Conservation (phyloP, 2,113 vertebrate genomes). For the Caranx melampygus region DNA sequence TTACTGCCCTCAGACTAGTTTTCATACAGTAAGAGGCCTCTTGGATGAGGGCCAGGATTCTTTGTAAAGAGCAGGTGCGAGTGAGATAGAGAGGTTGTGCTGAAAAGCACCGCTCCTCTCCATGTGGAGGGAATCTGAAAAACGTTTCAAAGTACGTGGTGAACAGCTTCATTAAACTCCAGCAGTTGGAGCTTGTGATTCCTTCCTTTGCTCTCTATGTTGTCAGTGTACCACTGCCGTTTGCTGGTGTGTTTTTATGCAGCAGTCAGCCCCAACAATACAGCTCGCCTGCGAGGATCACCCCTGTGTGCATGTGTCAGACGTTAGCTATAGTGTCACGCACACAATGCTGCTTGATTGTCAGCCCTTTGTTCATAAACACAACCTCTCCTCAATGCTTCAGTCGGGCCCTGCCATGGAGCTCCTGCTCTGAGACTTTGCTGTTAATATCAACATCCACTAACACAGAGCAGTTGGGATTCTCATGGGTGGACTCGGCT, state of each 20-base stretch:
- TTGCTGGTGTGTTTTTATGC: conserved; percentile 46
- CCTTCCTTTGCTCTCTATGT: conserved; percentile 15
- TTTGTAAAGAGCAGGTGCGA: conserved; percentile 37
- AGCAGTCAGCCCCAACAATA: conserved; percentile 44
- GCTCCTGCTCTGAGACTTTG: conserved; percentile 50
- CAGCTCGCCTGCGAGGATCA: conserved; percentile 35
- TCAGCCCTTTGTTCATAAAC: conserved; percentile 68
- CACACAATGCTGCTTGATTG: conserved; percentile 61
- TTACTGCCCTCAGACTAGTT: conserved; percentile 28
- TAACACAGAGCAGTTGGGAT: conserved; percentile 41
- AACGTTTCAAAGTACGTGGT: conserved; percentile 38
- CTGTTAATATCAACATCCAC: conserved; percentile 68
- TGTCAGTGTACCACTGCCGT: conserved; percentile 34
- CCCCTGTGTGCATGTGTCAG: conserved; percentile 37
- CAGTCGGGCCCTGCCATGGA: conserved; percentile 52
- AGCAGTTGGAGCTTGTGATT: conserved; percentile 39
- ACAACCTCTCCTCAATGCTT: conserved; percentile 47
- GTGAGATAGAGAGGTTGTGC: neutral
- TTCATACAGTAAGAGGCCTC: conserved; percentile 29
- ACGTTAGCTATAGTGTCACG: conserved; percentile 48
- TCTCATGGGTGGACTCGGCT: conserved; percentile 64
- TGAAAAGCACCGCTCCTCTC: conserved; percentile 24
- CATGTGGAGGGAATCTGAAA: conserved; percentile 41
- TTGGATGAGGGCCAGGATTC: conserved; percentile 27
- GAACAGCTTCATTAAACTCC: conserved; percentile 64